phyloP scores from a whole-genome alignment of 2,888 invertebrate species.

The Caenorhabditis sp. region DNA sequence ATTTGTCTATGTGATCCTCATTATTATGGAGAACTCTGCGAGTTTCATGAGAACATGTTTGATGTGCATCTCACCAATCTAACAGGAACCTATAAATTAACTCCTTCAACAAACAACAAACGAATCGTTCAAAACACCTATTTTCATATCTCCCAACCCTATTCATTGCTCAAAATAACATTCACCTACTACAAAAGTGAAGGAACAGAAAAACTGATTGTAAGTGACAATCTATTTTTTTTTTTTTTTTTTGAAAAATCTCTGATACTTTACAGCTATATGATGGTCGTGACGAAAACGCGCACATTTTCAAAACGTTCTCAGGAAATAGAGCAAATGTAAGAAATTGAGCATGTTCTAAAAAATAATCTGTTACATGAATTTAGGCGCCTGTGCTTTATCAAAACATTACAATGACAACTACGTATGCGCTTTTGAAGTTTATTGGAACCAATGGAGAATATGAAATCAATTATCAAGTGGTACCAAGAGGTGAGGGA shows the following conservation, averaged over 20 bases:
- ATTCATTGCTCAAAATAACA: background rate
- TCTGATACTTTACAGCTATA: conserved; percentile 16
- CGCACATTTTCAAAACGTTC: conserved; percentile 39
- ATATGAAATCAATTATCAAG: too few relatives aligned
- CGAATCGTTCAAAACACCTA: background rate
- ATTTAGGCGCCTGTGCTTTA: conserved; percentile 35
- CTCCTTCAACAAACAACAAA: background rate
- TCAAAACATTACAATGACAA: conserved; percentile 55
- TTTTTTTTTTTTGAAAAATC: background rate
- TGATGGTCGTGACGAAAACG: conserved; percentile 43
- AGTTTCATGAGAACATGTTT: conserved; percentile 53
- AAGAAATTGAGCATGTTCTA: too few relatives aligned
- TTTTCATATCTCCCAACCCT: background rate
- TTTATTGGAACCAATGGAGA: too few relatives aligned
- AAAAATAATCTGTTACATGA: background rate
- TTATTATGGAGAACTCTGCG: conserved; percentile 48
- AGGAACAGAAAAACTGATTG: conserved; percentile 31
- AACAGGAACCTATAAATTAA: conserved; percentile 8
- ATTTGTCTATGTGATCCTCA: background rate
- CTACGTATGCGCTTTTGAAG: conserved; percentile 40
- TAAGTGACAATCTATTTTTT: background rate
- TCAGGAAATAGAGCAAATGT: conserved; percentile 8
- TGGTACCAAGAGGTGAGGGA: too few relatives aligned
- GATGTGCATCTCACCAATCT: conserved; percentile 32
- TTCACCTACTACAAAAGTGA: background rate